These are phyloP conservation scores for Merops nubicus DNA, from an alignment of 2,113 vertebrate species.

Conservation along the genomic window DNA sequence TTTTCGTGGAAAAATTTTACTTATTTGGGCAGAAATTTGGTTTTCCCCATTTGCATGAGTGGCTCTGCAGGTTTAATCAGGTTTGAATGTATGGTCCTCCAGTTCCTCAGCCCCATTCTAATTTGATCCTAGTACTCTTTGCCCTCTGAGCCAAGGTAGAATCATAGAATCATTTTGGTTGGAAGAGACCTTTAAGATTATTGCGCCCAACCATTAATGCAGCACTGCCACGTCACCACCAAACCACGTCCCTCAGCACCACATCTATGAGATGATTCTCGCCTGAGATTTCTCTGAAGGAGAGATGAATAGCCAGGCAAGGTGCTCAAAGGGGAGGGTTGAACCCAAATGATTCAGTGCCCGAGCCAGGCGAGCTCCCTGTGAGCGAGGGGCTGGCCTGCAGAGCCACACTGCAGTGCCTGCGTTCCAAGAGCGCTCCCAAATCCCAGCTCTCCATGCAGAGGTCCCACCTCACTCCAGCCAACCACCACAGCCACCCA, in stretches of 20 bases:
- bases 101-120: background rate
- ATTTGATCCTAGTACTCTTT: background rate
- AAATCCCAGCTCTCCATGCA: accelerated
- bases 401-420: background rate
- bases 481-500: background rate
- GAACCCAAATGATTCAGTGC: background rate
- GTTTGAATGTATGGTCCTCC: background rate
- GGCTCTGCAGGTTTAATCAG: background rate
- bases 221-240: background rate
- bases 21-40: background rate
- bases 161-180: background rate
- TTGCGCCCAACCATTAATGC: no score
- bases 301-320: background rate
- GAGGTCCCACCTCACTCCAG: background rate
- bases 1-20: background rate
- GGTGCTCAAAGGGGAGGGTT: background rate
- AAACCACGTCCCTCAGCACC: background rate
- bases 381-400: background rate
- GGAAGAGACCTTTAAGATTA: background rate
- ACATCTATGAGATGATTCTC: background rate
- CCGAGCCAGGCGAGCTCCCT: background rate
- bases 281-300: background rate
- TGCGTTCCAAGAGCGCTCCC: background rate
- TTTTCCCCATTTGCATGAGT: background rate
- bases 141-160: background rate